phyloP scores from a whole-genome alignment of 2,797 vertebrate genomes.

The Australoheros facetus region DNA sequence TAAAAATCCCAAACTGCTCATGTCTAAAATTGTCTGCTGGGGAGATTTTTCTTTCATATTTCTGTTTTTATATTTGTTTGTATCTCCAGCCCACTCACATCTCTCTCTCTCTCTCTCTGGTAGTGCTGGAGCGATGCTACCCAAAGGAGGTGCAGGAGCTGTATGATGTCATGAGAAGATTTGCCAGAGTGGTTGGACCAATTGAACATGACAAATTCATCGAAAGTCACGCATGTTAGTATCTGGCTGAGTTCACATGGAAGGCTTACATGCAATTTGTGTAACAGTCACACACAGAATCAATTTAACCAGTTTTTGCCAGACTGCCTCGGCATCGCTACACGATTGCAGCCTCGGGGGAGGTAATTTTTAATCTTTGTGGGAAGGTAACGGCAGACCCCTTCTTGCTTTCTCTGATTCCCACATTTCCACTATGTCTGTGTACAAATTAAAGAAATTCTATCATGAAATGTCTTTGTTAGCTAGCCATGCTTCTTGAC shows the following conservation, averaged over 20 bases:
- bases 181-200: slow-evolving; percentile 92
- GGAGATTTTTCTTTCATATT: slow-evolving; percentile 31
- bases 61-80: slow-evolving; percentile 37
- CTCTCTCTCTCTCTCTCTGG: slow-evolving; percentile 19
- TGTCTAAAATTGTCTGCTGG: slow-evolving; percentile 14
- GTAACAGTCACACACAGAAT: not conserved
- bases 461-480: not conserved
- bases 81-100: slow-evolving; percentile 36
- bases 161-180: slow-evolving; percentile 92
- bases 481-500: not conserved
- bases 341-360: not conserved
- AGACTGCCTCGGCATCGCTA: not conserved
- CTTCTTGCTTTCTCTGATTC: not conserved
- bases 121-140: slow-evolving; percentile 93
- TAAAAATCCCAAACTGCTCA: not conserved
- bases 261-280: not conserved
- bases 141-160: slow-evolving; percentile 97
- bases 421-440: not conserved
- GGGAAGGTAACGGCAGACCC: not conserved
- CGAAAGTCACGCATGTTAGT: slow-evolving; percentile 94
- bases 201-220: slow-evolving; percentile 97
- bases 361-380: not conserved
- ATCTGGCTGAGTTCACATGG: slow-evolving; percentile 6
- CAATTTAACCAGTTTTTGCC: not conserved
- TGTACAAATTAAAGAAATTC: not conserved